Base-by-base conservation (phyloP, 1,140 invertebrate genomes). In the Atta texana region DNA sequence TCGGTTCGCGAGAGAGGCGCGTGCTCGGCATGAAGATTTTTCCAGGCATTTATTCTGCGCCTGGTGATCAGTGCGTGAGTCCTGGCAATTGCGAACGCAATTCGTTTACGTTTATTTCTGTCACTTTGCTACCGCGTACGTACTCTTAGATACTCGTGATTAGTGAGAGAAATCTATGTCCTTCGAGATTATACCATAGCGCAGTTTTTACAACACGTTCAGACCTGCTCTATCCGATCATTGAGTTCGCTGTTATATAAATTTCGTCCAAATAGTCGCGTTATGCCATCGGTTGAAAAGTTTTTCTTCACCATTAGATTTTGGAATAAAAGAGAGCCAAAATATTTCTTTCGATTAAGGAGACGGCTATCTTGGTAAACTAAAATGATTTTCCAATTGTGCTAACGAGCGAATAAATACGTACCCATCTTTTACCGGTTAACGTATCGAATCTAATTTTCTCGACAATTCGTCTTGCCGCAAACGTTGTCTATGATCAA, bases 21-120 rank as follows among this genome's bases (percentile, higher is more conserved):
- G 87, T 87, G 87, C 71, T 53, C 5, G 63, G 85, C 55, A 89
- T 89, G n/a, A 64, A 14, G 21, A 77, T 84, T 84, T 81, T 82
- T 72, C 76, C 53, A 55, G 57, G 39, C 75, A 28, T 57, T 81
- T 57, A 0, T 34, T 39, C n/a, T 39, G 21, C 16, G 16, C 16
- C 5, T 49, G 63, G 44, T 51, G 31, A 16, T 10, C 14, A 24
- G n/a, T 12, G n/a, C 31, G n/a, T 24, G 44, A 72, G 2, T 16
- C 16, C 44, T 31, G 44, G 24, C 68, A 3, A 75, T 34, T 34
- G 39, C 81, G 57, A 53, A 16, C 14, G 76, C 14, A 12, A 59
- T 59, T 88, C 44, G 75, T 86, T 64, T 53, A 21, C n/a, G 16
- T 75, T 63, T 86, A 88, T 88, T 88, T 88, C 71, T 84, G 59